These are phyloP conservation scores for Clupea harengus DNA, from an alignment of 2,113 vertebrate species.

Conservation along the genomic window DNA sequence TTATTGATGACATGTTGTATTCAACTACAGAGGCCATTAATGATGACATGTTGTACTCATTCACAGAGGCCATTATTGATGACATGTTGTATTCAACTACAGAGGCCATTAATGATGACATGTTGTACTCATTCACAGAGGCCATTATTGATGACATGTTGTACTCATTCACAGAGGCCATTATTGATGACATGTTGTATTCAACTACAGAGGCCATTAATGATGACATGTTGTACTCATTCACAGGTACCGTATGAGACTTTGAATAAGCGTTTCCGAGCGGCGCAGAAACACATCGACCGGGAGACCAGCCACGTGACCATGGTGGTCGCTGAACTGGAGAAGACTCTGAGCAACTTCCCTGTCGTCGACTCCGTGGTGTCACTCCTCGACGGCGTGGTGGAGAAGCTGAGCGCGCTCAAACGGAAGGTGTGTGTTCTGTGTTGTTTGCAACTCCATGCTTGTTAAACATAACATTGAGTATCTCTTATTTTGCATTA, in stretches of 20 bases:
- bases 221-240: not conserved
- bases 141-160: no score
- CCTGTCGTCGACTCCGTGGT: constrained; percentile 95
- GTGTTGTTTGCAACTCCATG: not conserved
- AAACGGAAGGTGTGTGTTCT: constrained; percentile 86
- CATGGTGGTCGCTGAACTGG: constrained; percentile 95
- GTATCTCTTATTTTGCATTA: not conserved
- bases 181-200: no score
- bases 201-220: no score
- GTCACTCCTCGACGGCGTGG: constrained; percentile 93
- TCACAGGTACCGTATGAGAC: constrained; percentile 94
- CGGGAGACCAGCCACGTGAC: constrained; percentile 96
- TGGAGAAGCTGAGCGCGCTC: constrained; percentile 95
- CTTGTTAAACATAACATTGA: not conserved
- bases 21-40: no score
- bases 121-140: no score
- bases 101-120: no score
- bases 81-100: no score
- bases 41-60: no score
- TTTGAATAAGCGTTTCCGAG: constrained; percentile 95
- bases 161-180: no score
- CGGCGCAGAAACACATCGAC: constrained; percentile 97
- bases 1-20: no score
- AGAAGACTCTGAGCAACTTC: constrained; percentile 93
- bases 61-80: no score